These are phyloP conservation scores for Orchestes rusci DNA, from an alignment of 2,888 invertebrate genomes.

Conservation along the genomic window DNA sequence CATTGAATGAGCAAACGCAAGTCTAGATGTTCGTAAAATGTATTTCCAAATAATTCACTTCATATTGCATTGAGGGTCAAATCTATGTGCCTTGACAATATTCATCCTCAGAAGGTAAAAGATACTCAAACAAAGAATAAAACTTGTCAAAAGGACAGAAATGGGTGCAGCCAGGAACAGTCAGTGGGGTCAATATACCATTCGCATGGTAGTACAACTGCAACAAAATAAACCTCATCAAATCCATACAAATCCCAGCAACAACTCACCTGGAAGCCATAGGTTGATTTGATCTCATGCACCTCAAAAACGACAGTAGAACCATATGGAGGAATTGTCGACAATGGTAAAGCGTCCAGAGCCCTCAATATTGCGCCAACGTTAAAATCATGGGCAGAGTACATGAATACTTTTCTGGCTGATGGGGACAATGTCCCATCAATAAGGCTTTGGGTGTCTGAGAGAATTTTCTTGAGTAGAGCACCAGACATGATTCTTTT, in stretches of 20 bases:
- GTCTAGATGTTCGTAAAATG: no score
- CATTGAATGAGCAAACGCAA: no score
- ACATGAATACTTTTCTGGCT: constrained; percentile 25
- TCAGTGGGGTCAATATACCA: constrained; percentile 10
- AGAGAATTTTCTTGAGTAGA: constrained; percentile 22
- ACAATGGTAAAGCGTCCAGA: constrained; percentile 17
- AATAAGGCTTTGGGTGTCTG: constrained; percentile 18
- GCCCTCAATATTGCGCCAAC: constrained; percentile 20
- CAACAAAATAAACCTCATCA: background rate
- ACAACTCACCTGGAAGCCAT: constrained; percentile 26
- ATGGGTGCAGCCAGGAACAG: constrained; percentile 14
- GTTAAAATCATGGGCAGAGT: constrained; percentile 28
- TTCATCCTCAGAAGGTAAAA: constrained; percentile 8
- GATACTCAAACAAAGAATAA: constrained; percentile 6
- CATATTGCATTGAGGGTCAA: no score
- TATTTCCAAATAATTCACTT: no score
- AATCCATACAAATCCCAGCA: background rate
- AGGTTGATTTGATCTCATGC: constrained; percentile 22
- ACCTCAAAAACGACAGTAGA: constrained; percentile 25
- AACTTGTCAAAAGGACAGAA: constrained; percentile 18
- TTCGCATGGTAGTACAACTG: constrained; percentile 2
- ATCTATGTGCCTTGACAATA: no score
- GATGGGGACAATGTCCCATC: constrained; percentile 14
- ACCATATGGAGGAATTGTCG: constrained; percentile 22
- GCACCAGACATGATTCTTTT: constrained; percentile 18